Percentiles rank a stretch among this genome's conserved stretches.
These are phyloP conservation scores for Apodemus speciosus DNA, from an alignment of 2,113 vertebrate genomes.

Conservation along the genomic window DNA sequence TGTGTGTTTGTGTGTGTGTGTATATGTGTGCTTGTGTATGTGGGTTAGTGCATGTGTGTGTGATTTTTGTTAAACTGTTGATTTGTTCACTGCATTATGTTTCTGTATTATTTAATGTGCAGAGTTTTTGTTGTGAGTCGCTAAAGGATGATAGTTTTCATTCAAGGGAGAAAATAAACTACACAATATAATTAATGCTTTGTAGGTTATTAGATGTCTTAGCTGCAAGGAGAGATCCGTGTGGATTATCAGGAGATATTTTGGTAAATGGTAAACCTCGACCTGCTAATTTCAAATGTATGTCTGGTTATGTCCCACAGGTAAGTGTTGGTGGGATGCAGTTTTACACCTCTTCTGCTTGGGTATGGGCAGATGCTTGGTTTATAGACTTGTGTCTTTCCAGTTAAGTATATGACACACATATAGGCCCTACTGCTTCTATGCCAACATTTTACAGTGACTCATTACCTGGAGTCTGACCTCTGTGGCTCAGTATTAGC, in stretches of 20 bases:
- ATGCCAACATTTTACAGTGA: not conserved
- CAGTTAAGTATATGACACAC: too few relatives aligned
- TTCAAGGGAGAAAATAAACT: not conserved
- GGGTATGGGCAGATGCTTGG: not conserved
- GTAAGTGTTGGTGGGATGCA: conserved; percentile 78
- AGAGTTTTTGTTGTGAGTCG: not conserved
- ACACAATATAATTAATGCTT: not conserved
- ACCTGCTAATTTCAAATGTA: conserved; percentile 94
- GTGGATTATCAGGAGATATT: conserved; percentile 89
- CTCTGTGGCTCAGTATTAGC: not conserved
- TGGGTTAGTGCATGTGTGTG: not conserved
- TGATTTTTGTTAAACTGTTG: not conserved
- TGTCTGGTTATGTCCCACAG: conserved; percentile 96
- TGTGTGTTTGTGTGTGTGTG: too few relatives aligned
- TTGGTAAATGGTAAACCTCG: conserved; percentile 92
- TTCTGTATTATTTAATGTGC: not conserved
- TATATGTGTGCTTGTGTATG: too few relatives aligned
- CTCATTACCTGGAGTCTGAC: not conserved
- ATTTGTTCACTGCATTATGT: not conserved
- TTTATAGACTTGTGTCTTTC: not conserved
- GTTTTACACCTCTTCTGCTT: not conserved
- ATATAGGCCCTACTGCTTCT: not conserved
- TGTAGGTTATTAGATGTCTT: conserved; percentile 86
- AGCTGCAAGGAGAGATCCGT: conserved; percentile 89
- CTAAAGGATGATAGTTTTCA: not conserved